Evolutionary conservation across 2,797 vertebrate genomes (phyloP), one percentile per base, ranked within the genome.

Genomic region (Acropternis orthonyx): DNA sequence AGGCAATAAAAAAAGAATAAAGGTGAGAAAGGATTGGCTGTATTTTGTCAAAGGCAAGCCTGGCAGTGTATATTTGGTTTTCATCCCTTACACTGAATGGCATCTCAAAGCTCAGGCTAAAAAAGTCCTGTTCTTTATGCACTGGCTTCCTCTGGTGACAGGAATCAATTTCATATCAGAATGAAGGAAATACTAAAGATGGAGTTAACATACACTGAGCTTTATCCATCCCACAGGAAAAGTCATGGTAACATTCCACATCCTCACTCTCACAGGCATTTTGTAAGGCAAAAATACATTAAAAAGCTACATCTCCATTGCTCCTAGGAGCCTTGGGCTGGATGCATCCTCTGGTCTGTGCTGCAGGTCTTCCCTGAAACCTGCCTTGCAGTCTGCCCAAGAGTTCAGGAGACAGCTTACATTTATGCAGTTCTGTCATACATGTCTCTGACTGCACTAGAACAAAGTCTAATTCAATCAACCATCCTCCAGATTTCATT

Each of bases 21-120:
- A 32, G 8, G 87, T 77, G 63, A 93, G 55, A 86, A 96, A 96
- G 81, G 62, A 95, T 71, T 92, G 82, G 58, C 83, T 61, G 59
- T 96, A 92, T 95, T 96, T 96, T 92, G 92, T 92, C 85, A 96
- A 95, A 96, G 90, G 94, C 75, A 95, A 95, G 55, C 63, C 81
- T 92, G 78, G 85, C 69, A 86, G 19, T 2, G 4, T 68, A 2
- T 36, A 78, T 96, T 95, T 90, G 34, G 73, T 54, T 95, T 96
- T 97, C 75, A 91, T 90, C 90, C 89, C 74, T 94, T 94, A 88
- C 72, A 93, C 69, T 63, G 54, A 88, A 76, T 2, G 3, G 77
- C 58, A 92, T 74, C 74, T 58, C 2, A 1, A 88, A 72, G 52
- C 55, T 71, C 49, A 74, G 79, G 63, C 51, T n/a, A 65, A 73